Percentiles rank a stretch among this genome's conserved stretches.
phyloP scores from a whole-genome alignment of 2,888 invertebrate species.

The Ochropleura plecta region DNA sequence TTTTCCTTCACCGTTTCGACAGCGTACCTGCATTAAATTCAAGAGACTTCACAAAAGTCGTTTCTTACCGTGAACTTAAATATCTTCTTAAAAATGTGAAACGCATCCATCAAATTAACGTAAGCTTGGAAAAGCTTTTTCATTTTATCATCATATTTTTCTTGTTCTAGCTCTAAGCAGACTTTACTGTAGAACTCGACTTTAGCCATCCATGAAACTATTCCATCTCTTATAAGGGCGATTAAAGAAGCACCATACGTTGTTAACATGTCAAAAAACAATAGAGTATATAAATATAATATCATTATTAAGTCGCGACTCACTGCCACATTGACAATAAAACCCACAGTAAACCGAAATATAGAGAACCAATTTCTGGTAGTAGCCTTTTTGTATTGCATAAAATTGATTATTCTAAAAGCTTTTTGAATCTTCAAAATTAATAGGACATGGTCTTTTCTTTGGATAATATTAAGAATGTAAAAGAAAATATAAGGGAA shows the following conservation, averaged over 20 bases:
- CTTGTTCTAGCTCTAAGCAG: conserved; percentile 9
- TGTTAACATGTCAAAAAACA: conserved; percentile 16
- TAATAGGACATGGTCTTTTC: conserved; percentile 20
- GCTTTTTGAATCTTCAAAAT: conserved; percentile 48
- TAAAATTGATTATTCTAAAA: conserved; percentile 19
- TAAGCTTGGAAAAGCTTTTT: conserved; percentile 40
- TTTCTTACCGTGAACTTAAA: conserved; percentile 34
- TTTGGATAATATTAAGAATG: conserved; percentile 30
- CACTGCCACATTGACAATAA: no score
- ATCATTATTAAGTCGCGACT: not conserved
- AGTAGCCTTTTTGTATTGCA: not conserved
- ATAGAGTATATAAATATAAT: conserved; percentile 4
- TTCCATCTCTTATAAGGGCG: conserved; percentile 38
- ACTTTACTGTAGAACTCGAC: conserved; percentile 22
- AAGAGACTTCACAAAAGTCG: not conserved
- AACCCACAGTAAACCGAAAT: not conserved
- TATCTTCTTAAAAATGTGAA: conserved; percentile 38
- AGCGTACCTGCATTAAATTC: not conserved
- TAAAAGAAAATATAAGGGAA: conserved; percentile 8
- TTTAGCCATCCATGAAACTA: conserved; percentile 34
- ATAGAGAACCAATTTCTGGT: conserved; percentile 28
- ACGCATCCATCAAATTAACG: conserved; percentile 33
- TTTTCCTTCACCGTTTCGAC: not conserved
- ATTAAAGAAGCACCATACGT: conserved; percentile 31
- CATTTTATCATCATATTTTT: conserved; percentile 6